Conservation (phyloP, 2,113 vertebrate species). For the Odontophorus gujanensis region DNA sequence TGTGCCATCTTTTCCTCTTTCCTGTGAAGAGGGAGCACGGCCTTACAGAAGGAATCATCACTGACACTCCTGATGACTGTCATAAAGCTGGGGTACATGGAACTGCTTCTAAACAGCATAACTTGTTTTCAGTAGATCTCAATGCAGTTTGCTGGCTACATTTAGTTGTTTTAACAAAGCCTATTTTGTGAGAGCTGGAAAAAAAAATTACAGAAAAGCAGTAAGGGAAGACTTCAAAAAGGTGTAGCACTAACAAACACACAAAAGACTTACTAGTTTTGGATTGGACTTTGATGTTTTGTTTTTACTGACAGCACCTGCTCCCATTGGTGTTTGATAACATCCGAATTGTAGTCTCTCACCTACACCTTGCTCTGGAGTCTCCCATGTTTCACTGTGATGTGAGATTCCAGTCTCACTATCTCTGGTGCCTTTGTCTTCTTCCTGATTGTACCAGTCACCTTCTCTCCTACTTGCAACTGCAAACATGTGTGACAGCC, state of each 20-base stretch:
- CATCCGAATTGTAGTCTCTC: background rate
- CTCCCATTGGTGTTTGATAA: background rate
- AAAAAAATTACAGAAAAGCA: background rate
- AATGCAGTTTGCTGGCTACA: background rate
- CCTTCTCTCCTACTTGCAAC: conserved; percentile 1
- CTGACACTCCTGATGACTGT: background rate
- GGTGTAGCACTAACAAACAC: background rate
- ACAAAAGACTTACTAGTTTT: background rate
- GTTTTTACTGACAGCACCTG: background rate
- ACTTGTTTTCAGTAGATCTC: background rate
- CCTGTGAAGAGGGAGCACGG: background rate
- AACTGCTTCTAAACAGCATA: background rate
- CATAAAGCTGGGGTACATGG: background rate
- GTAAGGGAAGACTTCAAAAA: background rate
- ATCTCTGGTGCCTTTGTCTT: background rate
- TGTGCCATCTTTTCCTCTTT: background rate
- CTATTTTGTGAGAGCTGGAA: background rate
- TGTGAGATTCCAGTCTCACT: background rate
- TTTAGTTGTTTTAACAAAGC: background rate
- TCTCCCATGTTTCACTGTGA: background rate
- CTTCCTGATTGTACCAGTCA: background rate
- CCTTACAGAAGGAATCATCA: background rate
- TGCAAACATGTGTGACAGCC: conserved; percentile 34
- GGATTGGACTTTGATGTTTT: background rate
- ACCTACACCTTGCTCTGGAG: background rate